phyloP scores from a whole-genome alignment of 2,888 invertebrate genomes.

The Artemia sinica region DNA sequence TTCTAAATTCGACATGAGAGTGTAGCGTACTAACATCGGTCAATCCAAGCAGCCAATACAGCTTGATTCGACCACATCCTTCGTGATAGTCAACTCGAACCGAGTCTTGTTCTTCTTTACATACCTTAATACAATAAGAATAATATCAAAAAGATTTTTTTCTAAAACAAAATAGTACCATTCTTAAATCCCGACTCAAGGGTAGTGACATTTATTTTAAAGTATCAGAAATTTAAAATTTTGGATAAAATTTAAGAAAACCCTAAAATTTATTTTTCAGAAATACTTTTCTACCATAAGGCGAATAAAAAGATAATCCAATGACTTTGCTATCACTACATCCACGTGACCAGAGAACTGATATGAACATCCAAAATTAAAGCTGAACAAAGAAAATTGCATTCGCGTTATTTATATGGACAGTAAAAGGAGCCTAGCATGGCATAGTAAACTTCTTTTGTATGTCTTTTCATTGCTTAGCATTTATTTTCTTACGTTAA shows the following conservation, averaged over 20 bases:
- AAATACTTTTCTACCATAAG: background rate
- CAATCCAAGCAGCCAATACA: conserved; percentile 82
- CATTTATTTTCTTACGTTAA: too few relatives aligned
- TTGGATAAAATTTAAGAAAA: background rate
- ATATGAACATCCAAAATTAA: conserved; percentile 4
- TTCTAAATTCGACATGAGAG: conserved; percentile 30
- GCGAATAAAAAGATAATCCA: background rate
- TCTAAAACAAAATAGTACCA: background rate
- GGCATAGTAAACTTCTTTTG: too few relatives aligned
- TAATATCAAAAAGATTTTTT: background rate
- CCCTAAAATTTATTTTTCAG: background rate
- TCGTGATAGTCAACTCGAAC: conserved; percentile 94
- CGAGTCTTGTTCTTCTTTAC: conserved; percentile 89
- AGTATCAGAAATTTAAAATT: too few relatives aligned
- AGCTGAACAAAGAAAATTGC: conserved; percentile 6
- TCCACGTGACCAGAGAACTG: too few relatives aligned
- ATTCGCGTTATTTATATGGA: background rate
- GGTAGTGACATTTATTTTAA: too few relatives aligned
- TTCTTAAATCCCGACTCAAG: background rate
- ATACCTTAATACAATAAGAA: conserved; percentile 41
- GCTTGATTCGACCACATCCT: conserved; percentile 76
- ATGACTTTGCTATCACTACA: too few relatives aligned
- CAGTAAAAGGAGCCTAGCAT: too few relatives aligned
- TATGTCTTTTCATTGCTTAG: too few relatives aligned
- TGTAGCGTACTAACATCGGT: conserved; percentile 86